Conservation (phyloP, 2,888 invertebrate genomes). For the Cheilosia urbana region DNA sequence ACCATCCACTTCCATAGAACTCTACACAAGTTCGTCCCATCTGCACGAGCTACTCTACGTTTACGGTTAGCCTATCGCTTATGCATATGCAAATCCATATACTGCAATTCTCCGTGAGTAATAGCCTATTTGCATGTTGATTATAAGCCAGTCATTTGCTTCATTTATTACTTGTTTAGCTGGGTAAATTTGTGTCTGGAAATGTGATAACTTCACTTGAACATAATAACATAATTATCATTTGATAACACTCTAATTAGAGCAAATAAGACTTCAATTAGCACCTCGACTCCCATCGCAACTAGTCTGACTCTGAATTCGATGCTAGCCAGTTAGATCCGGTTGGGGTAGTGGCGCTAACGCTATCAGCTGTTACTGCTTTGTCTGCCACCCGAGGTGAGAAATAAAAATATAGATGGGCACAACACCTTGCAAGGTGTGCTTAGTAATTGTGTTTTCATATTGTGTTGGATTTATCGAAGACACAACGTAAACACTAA, state of each 20-base stretch:
- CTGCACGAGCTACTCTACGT: conserved; percentile 11
- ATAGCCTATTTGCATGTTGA: conserved; percentile 22
- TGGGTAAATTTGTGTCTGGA: conserved; percentile 34
- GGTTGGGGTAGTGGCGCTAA: conserved; percentile 38
- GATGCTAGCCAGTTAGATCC: conserved; percentile 18
- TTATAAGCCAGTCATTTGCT: conserved; percentile 13
- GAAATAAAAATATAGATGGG: background rate
- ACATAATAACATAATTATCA: conserved; percentile 41
- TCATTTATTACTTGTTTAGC: conserved; percentile 21
- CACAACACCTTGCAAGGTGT: background rate
- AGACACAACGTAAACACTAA: background rate
- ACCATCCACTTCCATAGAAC: too few species aligned
- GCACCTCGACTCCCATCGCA: background rate
- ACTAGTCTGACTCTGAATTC: conserved; percentile 2
- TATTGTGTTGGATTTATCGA: background rate
- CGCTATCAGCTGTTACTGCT: background rate
- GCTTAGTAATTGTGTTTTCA: background rate
- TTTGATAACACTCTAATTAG: conserved; percentile 39
- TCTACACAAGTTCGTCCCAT: background rate
- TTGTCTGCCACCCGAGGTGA: background rate
- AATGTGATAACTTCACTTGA: conserved; percentile 28
- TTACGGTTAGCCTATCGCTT: background rate
- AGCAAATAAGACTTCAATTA: conserved; percentile 51
- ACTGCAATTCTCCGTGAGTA: background rate
- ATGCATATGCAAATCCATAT: background rate